Evolutionary conservation across 2,113 vertebrate species (phyloP).

Genomic region (Misgurnus anguillicaudatus): DNA sequence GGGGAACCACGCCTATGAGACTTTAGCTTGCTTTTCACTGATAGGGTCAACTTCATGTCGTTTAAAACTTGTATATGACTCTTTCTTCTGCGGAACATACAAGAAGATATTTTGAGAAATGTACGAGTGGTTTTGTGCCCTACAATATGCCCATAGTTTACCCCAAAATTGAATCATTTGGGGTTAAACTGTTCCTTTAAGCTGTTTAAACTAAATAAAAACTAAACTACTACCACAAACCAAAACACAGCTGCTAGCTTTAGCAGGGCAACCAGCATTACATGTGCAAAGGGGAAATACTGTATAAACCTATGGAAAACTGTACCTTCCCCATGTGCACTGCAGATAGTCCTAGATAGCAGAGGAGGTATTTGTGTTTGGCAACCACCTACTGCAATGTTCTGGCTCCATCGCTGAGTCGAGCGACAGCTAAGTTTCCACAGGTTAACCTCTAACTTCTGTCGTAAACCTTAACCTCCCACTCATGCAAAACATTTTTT

Average conservation of each 20-base stretch:
- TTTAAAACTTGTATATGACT: too few relatives aligned
- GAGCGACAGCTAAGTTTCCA: slow-evolving; percentile 52
- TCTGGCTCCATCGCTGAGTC: slow-evolving; percentile 29
- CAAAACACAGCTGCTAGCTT: not conserved
- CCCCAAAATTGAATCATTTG: too few relatives aligned
- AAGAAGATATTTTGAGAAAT: too few relatives aligned
- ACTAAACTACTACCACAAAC: not conserved
- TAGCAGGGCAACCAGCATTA: not conserved
- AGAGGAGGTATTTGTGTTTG: slow-evolving; percentile 46
- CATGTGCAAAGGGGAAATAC: not conserved
- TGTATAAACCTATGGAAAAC: slow-evolving; percentile 15
- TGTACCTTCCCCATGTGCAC: not conserved
- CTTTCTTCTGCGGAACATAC: too few relatives aligned
- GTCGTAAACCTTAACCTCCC: slow-evolving; percentile 54
- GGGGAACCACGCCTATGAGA: too few relatives aligned
- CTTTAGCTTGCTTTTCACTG: too few relatives aligned
- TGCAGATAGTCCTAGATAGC: slow-evolving; percentile 45
- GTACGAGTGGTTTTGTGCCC: too few relatives aligned
- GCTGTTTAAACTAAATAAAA: too few relatives aligned
- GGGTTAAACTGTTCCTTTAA: too few relatives aligned
- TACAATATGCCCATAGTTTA: too few relatives aligned
- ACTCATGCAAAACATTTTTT: slow-evolving; percentile 66
- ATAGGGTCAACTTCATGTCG: too few relatives aligned
- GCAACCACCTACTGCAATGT: slow-evolving; percentile 39
- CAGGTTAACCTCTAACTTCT: slow-evolving; percentile 49